Conservation (phyloP, 2,888 invertebrate species). For the Andrena praecox region DNA sequence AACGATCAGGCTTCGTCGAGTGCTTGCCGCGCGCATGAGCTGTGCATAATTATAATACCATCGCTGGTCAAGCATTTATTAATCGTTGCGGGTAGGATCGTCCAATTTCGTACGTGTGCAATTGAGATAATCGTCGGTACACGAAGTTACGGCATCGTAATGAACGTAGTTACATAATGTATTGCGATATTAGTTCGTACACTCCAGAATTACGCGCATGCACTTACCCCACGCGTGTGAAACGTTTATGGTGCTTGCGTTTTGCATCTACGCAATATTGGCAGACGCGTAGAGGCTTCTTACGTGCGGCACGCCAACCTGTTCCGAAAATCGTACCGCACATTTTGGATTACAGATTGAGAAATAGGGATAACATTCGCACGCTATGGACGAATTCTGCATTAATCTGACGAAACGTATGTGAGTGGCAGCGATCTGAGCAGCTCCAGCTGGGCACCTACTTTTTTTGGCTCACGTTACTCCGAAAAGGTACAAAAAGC, state of each 20-base stretch:
- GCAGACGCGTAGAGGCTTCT: background rate
- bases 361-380: background rate
- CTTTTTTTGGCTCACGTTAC: conserved; percentile 47
- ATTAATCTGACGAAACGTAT: conserved; percentile 18
- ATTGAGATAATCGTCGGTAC: conserved; percentile 44
- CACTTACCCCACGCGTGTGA: background rate
- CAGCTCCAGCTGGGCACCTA: conserved; percentile 17
- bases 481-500: conserved; percentile 50
- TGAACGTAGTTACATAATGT: conserved; percentile 42
- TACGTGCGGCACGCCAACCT: background rate
- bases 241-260: conserved; percentile 1
- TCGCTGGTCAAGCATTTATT: conserved; percentile 44
- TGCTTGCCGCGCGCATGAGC: background rate
- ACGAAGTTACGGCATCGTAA: conserved; percentile 41
- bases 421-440: conserved; percentile 25
- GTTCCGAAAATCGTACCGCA: background rate
- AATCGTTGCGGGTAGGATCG: conserved; percentile 37
- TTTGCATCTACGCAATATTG: background rate
- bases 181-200: conserved; percentile 39
- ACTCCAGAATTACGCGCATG: conserved; percentile 6
- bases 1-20: conserved; percentile 8
- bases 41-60: conserved; percentile 38
- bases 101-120: conserved; percentile 45
- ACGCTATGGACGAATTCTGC: background rate
- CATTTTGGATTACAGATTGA: background rate